phyloP scores from a whole-genome alignment of 2,888 invertebrate genomes.

The Ernsta delagoae region DNA sequence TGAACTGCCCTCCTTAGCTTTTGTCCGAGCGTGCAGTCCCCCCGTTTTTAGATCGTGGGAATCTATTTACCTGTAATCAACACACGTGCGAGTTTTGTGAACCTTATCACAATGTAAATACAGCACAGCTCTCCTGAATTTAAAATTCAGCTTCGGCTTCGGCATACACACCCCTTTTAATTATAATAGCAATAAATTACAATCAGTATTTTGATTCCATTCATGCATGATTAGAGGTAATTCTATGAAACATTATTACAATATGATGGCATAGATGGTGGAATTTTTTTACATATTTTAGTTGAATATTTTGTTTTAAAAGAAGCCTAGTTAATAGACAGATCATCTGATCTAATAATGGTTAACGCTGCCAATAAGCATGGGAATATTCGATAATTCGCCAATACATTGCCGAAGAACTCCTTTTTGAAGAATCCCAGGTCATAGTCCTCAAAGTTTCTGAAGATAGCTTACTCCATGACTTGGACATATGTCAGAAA shows the following conservation, averaged over 20 bases:
- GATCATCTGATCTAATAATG: no score
- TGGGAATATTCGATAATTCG: no score
- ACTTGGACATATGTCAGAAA: no score
- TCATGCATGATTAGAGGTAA: slow-evolving; percentile 64
- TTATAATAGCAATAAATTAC: slow-evolving; percentile 78
- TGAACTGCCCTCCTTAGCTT: slow-evolving; percentile 55
- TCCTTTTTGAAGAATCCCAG: no score
- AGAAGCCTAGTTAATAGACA: no score
- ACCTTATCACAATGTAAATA: slow-evolving; percentile 36
- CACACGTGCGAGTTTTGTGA: slow-evolving; percentile 36
- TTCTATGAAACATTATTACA: slow-evolving; percentile 16
- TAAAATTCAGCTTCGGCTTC: not conserved
- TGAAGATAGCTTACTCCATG: no score
- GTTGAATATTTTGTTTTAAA: no score
- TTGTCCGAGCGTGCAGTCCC: slow-evolving; percentile 68
- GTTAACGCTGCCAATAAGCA: no score
- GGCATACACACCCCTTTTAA: slow-evolving; percentile 49
- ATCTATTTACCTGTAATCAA: slow-evolving; percentile 64
- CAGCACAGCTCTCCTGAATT: slow-evolving; percentile 5
- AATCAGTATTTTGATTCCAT: slow-evolving; percentile 75
- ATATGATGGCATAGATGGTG: not conserved
- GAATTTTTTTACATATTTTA: no score
- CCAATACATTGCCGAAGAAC: no score
- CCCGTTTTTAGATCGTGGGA: slow-evolving; percentile 73
- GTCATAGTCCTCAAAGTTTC: no score